These are phyloP conservation scores for Typhlichthys subterraneus DNA, from an alignment of 2,797 vertebrate species.

Conservation along the genomic window DNA sequence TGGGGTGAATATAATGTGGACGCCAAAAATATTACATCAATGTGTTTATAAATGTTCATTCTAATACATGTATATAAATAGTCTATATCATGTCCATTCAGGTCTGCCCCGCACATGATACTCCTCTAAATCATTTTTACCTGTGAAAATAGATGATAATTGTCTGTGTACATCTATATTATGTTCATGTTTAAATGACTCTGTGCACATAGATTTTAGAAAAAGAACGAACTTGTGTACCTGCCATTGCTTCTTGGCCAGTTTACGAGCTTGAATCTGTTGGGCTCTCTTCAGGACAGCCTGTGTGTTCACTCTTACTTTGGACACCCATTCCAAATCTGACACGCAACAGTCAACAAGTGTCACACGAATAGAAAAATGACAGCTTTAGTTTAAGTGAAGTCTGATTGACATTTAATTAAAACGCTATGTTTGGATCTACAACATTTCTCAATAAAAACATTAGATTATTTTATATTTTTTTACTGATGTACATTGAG, in stretches of 20 bases:
- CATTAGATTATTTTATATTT: too few species aligned
- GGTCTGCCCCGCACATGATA: too few species aligned
- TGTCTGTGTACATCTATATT: too few species aligned
- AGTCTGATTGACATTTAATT: background rate
- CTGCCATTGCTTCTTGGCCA: constrained; percentile 90
- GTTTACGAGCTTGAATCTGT: constrained; percentile 81
- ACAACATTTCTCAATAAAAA: too few species aligned
- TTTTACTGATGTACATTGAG: background rate
- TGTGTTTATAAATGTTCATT: too few species aligned
- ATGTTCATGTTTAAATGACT: background rate
- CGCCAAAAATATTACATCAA: too few species aligned
- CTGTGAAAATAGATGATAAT: too few species aligned
- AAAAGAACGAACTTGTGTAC: constrained; percentile 57
- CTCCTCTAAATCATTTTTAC: too few species aligned
- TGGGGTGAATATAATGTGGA: background rate
- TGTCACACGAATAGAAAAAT: background rate
- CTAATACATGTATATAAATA: too few species aligned
- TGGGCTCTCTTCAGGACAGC: constrained; percentile 87
- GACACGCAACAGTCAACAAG: background rate
- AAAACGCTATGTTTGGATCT: background rate
- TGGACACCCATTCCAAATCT: constrained; percentile 89
- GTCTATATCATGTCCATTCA: too few species aligned
- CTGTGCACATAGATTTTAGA: background rate
- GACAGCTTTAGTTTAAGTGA: background rate
- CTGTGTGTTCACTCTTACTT: constrained; percentile 86